Conservation (phyloP, 2,113 vertebrate species). For the Condylura cristata region DNA sequence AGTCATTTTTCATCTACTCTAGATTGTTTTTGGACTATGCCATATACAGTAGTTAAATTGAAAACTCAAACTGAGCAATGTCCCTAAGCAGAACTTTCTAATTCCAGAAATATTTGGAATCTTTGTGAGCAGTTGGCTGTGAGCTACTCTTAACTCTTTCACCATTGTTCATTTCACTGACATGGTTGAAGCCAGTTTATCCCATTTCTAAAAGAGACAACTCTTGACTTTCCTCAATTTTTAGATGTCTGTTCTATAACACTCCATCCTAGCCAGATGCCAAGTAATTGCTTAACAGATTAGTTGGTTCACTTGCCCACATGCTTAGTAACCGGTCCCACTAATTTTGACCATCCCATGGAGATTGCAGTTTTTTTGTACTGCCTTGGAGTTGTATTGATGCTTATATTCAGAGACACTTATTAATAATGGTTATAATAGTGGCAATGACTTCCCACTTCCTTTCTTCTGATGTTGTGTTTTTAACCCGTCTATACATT, state of each 20-base stretch:
- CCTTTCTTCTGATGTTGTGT: neutral
- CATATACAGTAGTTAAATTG: neutral
- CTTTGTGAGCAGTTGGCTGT: neutral
- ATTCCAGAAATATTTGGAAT: neutral
- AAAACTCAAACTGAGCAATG: neutral
- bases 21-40: neutral
- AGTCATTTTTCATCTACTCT: neutral
- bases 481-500: neutral
- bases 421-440: neutral
- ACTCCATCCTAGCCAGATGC: neutral
- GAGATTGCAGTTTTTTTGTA: neutral
- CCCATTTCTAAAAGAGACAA: neutral
- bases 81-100: neutral
- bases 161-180: neutral
- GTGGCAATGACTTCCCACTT: neutral
- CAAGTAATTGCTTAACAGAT: neutral
- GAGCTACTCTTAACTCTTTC: neutral
- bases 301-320: neutral
- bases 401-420: neutral
- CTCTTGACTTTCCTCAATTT: neutral
- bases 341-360: neutral
- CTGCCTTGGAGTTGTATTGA: neutral
- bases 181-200: neutral
- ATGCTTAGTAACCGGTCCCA: neutral
- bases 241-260: neutral